Evolutionary conservation across 2,797 vertebrate genomes (phyloP).

Genomic region (Morus bassanus): DNA sequence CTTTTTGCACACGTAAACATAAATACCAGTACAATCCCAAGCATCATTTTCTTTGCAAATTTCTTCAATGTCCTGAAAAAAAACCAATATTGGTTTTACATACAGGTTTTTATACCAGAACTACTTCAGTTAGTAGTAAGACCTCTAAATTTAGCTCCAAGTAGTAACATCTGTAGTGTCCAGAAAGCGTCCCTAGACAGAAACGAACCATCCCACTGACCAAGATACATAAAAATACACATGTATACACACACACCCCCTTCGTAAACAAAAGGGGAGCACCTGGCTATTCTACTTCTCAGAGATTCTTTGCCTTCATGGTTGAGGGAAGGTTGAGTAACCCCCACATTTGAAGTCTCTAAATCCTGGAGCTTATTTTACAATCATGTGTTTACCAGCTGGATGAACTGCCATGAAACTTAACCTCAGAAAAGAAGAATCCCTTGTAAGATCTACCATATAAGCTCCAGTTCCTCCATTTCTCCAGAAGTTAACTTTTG

Average conservation of each 20-base stretch:
- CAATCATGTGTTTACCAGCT: neutral
- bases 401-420: neutral
- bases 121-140: neutral
- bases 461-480: neutral
- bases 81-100: accelerated
- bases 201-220: neutral
- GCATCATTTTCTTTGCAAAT: neutral
- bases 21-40: neutral
- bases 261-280: neutral
- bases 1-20: neutral
- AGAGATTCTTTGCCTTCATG: neutral
- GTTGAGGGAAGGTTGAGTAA: neutral
- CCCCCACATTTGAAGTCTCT: neutral
- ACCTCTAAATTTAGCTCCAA: neutral
- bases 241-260: neutral
- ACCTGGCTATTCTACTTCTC: neutral
- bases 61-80: neutral
- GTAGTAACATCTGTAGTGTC: neutral
- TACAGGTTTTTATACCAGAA: neutral
- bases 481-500: neutral
- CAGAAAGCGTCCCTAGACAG: neutral
- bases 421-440: neutral
- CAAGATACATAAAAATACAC: neutral
- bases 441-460: neutral
- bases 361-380: neutral